A percentile compares a stretch with the other conserved stretches of the same genome.
Conservation (phyloP, 2,888 invertebrate genomes). For the Pterostichus madidus region DNA sequence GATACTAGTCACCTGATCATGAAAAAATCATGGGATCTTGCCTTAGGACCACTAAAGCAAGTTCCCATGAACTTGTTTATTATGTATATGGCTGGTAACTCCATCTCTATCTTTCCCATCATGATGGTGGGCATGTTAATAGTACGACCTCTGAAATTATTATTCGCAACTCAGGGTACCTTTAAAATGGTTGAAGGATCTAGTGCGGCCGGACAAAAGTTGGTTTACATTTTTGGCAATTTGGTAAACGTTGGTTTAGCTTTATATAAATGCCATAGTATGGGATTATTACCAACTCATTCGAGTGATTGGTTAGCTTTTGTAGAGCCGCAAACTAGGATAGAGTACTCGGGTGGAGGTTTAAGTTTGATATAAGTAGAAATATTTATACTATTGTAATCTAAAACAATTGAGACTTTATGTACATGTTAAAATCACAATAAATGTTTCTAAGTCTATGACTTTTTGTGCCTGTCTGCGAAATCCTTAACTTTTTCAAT, state of each 20-base stretch:
- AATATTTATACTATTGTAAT: constrained; percentile 58
- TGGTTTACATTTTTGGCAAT: constrained; percentile 96
- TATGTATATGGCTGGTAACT: constrained; percentile 99
- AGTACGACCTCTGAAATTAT: constrained; percentile 96
- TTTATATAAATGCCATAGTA: constrained; percentile 97
- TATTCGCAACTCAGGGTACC: constrained; percentile 92
- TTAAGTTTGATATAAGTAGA: constrained; percentile 80
- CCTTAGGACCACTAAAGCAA: constrained; percentile 95
- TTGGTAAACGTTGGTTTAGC: constrained; percentile 94
- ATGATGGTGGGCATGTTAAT: constrained; percentile 99
- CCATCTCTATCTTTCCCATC: constrained; percentile 99
- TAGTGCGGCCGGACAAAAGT: constrained; percentile 93
- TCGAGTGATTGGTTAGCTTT: constrained; percentile 99
- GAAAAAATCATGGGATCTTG: constrained; percentile 98
- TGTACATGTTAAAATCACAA: constrained; percentile 58
- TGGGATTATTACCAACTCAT: constrained; percentile 98
- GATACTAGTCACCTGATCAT: constrained; percentile 92
- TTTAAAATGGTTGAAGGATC: constrained; percentile 97
- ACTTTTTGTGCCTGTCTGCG: constrained; percentile 82
- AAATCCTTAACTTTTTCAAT: constrained; percentile 85
- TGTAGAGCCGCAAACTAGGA: constrained; percentile 91
- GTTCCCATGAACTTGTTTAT: constrained; percentile 99
- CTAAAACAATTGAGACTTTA: constrained; percentile 49
- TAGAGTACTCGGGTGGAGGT: constrained; percentile 93
- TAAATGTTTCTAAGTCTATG: constrained; percentile 67